Percentiles rank a stretch among this genome's conserved stretches.
phyloP scores from a whole-genome alignment of 2,113 vertebrate species.

The Calyptomena viridis region DNA sequence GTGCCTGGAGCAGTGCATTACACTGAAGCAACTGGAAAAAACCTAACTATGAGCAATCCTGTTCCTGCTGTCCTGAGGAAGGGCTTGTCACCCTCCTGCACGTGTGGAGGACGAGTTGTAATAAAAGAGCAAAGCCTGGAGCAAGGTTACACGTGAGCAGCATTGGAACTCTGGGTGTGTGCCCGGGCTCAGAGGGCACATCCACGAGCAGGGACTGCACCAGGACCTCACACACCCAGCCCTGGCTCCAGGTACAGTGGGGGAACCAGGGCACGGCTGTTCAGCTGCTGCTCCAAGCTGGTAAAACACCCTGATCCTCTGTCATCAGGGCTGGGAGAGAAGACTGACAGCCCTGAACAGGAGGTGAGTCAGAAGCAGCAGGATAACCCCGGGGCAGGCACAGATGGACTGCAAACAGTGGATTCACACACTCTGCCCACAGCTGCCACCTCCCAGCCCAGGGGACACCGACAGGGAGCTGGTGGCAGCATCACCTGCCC shows the following conservation, averaged over 20 bases:
- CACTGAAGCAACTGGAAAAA: neutral
- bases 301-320: neutral
- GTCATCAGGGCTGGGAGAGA: neutral
- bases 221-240: neutral
- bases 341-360: neutral
- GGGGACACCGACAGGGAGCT: fast-evolving
- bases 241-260: fast-evolving
- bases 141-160: too few relatives aligned
- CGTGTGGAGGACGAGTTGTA: neutral
- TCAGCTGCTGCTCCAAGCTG: neutral
- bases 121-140: neutral
- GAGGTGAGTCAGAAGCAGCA: neutral
- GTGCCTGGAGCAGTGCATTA: constrained; percentile 8
- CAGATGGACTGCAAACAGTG: fast-evolving
- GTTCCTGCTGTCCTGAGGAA: neutral
- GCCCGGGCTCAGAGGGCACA: neutral
- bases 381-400: neutral
- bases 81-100: neutral
- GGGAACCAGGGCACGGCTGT: neutral
- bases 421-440: neutral
- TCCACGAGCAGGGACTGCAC: fast-evolving
- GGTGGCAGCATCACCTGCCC: neutral
- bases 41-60: neutral
- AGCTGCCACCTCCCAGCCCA: neutral
- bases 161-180: fast-evolving